Evolutionary conservation across 2,888 invertebrate genomes (phyloP), one percentile per base, ranked within the genome.

Genomic region (Limnephilus rhombicus): DNA sequence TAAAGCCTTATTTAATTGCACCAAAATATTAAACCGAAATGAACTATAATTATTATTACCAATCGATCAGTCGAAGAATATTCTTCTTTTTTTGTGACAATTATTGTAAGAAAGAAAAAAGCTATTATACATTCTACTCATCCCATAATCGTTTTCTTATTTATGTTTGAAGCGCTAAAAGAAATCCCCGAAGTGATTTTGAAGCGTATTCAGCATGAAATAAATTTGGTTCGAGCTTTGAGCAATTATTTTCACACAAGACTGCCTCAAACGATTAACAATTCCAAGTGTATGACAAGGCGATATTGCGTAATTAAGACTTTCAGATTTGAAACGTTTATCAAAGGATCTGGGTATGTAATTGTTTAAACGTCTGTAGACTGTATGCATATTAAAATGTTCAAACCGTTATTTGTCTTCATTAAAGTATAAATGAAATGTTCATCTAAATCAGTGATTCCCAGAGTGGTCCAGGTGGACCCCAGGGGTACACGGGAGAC

Each of bases 191-290:
- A 24, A 68, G 53, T 68, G 53, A 68, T 68, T 68, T 68, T 18
- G 68, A 49, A 11, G 15, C 49, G 15, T n/a, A n/a, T 68, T 68
- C 68, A 68, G 24, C 9, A 18, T n/a, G n/a, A 68, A 68, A 68
- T 68, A 24, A 53, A 53, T 53, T 18, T 24, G 5, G 53, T 11
- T 68, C 68, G n/a, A 24, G 24, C 68, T 68, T 68, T 68, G 68
- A 68, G 68, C 68, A 68, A 68, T 68, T 68, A 68, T 68, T 68
- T 68, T 68, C 68, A 68, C 68, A n/a, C 68, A 68, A 68, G 68
- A 68, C 24, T 24, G 68, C 68, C 24, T n/a, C 68, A n/a, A 68
- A 68, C 68, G 68, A 68, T 68, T 68, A n/a, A 68, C 68, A 68
- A 68, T 68, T 68, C 24, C 68, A 68, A 68, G 24, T 68, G 68